Base-by-base conservation (phyloP, 2,113 vertebrate genomes). In the Mystacornis crossleyi region DNA sequence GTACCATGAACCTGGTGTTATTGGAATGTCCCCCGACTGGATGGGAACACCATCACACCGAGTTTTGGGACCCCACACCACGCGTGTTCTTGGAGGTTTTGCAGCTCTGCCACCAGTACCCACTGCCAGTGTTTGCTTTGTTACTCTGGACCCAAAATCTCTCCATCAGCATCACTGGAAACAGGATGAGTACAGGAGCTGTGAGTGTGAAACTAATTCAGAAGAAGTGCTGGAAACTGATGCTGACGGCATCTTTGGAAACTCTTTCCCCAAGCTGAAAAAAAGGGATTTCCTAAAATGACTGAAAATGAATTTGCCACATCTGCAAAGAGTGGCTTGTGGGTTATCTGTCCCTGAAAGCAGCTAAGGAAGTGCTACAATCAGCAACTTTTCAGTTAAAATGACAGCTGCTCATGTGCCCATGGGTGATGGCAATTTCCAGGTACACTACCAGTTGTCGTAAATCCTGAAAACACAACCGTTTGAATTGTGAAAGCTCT, bases 241-340 rank as follows among this genome's bases (percentile, higher is more conserved):
- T 21, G n/a, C 72, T 72, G 72, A 84, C 0, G 5, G 71, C 69
- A 31, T 83, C 67, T 86, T 95, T 96, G 81, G 90, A 94, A 96
- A 94, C 33, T 50, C 48, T 67, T 69, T 42, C 73, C 71, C 40
- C 1, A 6, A 60, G 38, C 28, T 62, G 31, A 66, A 69, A 69
- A 54, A 77, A 72, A 89, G 34, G 84, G 70, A 82, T 94, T 94
- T 93, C 90, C 91, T 94, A 94, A 94, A 94, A 50, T 4, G 36
- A 89, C 57, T 93, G 79, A 65, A 95, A 91, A 85, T 77, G 8
- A 90, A 77, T 94, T 90, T 95, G 87, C 70, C 67, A 72, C 87
- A 82, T 87, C 66, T 93, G 84, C 66, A 53, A 66, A 69, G 71
- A 78, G 33, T 55, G 65, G 67, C n/a, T 88, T 81, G 67, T 74